Base-by-base conservation (phyloP, 1,140 invertebrate genomes). In the Epicauta chinensis region DNA sequence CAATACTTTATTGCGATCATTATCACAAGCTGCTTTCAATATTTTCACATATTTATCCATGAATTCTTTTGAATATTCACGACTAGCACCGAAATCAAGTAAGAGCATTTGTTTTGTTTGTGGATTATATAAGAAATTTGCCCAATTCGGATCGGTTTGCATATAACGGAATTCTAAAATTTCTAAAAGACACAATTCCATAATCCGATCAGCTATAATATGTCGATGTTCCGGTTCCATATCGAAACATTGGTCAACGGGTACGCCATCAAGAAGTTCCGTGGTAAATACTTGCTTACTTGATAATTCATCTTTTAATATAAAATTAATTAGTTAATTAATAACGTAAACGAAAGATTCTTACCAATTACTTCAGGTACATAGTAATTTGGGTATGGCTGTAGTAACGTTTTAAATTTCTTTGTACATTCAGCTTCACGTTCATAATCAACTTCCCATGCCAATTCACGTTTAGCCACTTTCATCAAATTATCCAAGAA, bases 101-200 rank as follows among this genome's bases (percentile, higher is more conserved):
- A 99, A 74, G 56, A 91, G 79, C 14, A 99, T 75, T 78, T 90
- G 80, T 72, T 82, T 84, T n/a, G 81, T 89, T 36, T 83, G 76
- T 0, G 79, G 73, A 68, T 97, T 91, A 62, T 97, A 98, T 48
- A 98, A 86, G 72, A 99, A 99, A 67, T 99, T 99, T 0, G 95
- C 91, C 97, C 97, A 99, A 74, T 99, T 99, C 0, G 97, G 96
- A 79, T 99, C 97, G 2, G 97, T 99, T 77, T 99, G 97, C 96
- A 99, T 99, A 65, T 92, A 96, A 40, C 83, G 78, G 68, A 96
- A 91, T 46, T 87, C 79, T 71, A 98, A 97, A 56, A 99, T 79
- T 73, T 99, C 97, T 12, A 81, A 78, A 1, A 99, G 73, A 62
- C 88, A 92, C 1, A 99, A 73, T 51, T 87, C 78, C 72, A 99